Conservation (phyloP, 2,888 invertebrate genomes). For the Epistrophella euchroma region DNA sequence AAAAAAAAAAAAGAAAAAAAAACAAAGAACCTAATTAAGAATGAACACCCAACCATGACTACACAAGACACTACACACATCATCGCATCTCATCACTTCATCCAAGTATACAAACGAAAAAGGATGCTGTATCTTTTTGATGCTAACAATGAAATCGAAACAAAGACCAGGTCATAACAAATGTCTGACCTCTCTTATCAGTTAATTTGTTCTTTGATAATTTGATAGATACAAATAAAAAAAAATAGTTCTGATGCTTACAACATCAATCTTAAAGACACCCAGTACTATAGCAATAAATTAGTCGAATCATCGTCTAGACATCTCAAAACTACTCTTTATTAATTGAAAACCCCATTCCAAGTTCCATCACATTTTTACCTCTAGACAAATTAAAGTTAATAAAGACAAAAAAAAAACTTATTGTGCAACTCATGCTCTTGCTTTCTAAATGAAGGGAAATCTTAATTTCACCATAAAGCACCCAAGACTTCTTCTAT, state of each 20-base stretch:
- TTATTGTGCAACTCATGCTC: not conserved
- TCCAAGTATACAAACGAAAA: no score
- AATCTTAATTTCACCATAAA: conserved; percentile 60
- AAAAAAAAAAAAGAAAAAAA: no score
- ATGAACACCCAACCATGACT: no score
- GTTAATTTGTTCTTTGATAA: conserved; percentile 5
- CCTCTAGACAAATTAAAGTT: conserved; percentile 8
- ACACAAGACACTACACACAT: no score
- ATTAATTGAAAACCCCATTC: no score
- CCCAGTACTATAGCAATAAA: not conserved
- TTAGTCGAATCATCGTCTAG: conserved; percentile 27
- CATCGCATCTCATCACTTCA: no score
- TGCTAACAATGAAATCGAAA: not conserved
- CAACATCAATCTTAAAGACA: conserved; percentile 25
- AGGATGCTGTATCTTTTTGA: not conserved
- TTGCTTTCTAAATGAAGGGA: not conserved
- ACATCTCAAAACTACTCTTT: no score
- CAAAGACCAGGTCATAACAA: conserved; percentile 1
- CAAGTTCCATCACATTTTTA: not conserved
- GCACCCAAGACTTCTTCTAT: not conserved
- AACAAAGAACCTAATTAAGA: no score
- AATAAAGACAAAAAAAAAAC: not conserved
- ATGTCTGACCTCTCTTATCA: not conserved
- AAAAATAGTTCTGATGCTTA: not conserved
- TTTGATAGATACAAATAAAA: not conserved